Evolutionary conservation across 92 coral and sea anemone genomes (phyloP).

Genomic region (Plumapathes pennacea): DNA sequence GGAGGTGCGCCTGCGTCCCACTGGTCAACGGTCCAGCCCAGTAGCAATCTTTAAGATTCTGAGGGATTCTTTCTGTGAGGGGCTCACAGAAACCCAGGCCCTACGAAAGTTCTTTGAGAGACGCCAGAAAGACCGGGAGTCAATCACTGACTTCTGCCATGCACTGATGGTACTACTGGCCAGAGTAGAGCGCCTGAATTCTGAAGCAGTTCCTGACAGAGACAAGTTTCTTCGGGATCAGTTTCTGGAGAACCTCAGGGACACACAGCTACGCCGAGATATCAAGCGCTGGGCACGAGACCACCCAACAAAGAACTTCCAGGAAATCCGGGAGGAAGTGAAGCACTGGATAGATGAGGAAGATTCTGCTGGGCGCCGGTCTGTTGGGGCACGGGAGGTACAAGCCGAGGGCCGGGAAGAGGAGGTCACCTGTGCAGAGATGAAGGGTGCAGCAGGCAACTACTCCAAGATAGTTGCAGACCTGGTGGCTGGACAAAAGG

Average conservation of each 20-base stretch:
- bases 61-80: background rate
- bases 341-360: conserved; percentile 19
- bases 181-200: conserved; percentile 10
- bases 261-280: conserved; percentile 34
- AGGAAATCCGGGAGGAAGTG: conserved; percentile 16
- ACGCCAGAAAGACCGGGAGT: conserved; percentile 2
- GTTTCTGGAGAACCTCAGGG: conserved; percentile 36
- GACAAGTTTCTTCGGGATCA: conserved; percentile 40
- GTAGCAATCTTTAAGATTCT: conserved; percentile 5
- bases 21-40: conserved; percentile 15
- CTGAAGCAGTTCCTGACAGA: conserved; percentile 14
- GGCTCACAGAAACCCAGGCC: conserved; percentile 27
- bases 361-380: conserved; percentile 1
- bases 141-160: conserved; percentile 13
- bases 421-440: background rate
- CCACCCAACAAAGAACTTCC: conserved; percentile 39
- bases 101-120: conserved; percentile 11
- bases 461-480: conserved; percentile 21
- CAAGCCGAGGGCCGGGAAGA: conserved; percentile 1
- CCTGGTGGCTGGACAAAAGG: conserved; percentile 47
- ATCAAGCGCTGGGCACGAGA: conserved; percentile 38
- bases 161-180: conserved; percentile 16
- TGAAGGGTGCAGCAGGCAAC: too few relatives aligned
- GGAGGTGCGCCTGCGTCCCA: conserved; percentile 19
- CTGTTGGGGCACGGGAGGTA: conserved; percentile 3